Conservation (phyloP, 2,113 vertebrate genomes). For the Accipiter cooperii region DNA sequence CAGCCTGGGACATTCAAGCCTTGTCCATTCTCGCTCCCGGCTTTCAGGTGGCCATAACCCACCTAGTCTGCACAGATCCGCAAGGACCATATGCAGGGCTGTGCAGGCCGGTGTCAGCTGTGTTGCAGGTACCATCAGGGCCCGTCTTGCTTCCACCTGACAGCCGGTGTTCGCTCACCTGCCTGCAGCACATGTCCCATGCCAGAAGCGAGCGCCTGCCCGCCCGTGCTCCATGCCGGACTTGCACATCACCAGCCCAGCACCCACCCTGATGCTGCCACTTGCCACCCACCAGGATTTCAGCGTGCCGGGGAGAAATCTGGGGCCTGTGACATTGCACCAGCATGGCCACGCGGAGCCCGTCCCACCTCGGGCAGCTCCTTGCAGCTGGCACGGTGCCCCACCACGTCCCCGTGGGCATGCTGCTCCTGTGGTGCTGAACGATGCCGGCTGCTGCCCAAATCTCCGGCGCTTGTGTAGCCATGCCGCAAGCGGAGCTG, state of each 20-base stretch:
- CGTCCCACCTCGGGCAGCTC: not conserved
- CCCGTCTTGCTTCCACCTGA: too few relatives aligned
- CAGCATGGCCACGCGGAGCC: rapidly evolving
- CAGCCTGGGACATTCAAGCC: not conserved
- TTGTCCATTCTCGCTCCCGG: not conserved
- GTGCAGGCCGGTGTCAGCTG: not conserved
- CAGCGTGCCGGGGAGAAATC: rapidly evolving
- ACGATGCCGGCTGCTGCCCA: not conserved
- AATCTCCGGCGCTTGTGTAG: not conserved
- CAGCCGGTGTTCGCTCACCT: too few relatives aligned
- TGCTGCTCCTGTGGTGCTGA: not conserved
- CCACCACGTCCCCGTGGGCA: rapidly evolving
- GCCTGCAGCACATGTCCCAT: too few relatives aligned
- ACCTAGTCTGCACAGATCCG: too few relatives aligned
- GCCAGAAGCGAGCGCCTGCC: too few relatives aligned
- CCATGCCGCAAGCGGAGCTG: rapidly evolving
- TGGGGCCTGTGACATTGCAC: not conserved
- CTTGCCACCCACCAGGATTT: not conserved
- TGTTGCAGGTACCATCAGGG: too few relatives aligned
- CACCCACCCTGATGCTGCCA: not conserved
- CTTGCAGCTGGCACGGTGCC: not conserved
- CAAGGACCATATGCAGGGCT: not conserved
- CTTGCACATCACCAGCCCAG: not conserved
- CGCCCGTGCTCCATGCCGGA: too few relatives aligned
- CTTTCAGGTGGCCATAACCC: not conserved